Evolutionary conservation across 2,113 vertebrate species (phyloP), one percentile per base, ranked within the genome.

Genomic region (Limnothrissa miodon): DNA sequence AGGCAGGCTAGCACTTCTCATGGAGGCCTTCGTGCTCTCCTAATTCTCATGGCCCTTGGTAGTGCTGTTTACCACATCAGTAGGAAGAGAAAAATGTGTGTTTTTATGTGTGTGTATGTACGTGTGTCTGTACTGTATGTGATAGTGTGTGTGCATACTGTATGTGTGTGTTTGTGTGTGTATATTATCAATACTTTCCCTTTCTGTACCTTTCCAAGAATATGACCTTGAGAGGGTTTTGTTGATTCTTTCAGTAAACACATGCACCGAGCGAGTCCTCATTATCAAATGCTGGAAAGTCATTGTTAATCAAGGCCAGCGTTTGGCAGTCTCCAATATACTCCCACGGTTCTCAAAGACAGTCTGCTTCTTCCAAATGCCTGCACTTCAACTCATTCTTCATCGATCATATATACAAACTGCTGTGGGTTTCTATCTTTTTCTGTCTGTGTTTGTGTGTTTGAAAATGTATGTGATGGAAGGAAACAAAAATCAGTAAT

Each of bases 301-400:
- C 66, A 36, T 33, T 17, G 25, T 10, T 74, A 74, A 74, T 0
- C 66, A 62, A 79, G 48, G 84, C 78, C 83, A 86, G 42, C 25
- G 17, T 66, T n/a, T 56, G 11, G 8, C 44, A 44, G 11, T 80
- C 44, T 48, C n/a, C 39, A 79, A 42, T 39, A 80, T 74, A 78
- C 87, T 89, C 86, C 84, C 88, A 85, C 85, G 88, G 79, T 89
- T 90, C 91, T 89, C 89, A 90, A 91, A 86, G 83, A 90, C 42
- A 84, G 83, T 53, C 29, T 21, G 78, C 85, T 89, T 90, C 88
- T 87, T 86, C 89, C 84, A 81, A 53, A 84, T 80, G 81, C 87
- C 13, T 11, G 48, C 78, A 17, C 80, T 80, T 39, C 79, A 82
- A 19, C n/a, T 33, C 29, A 80, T 80, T 48, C 81, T 53, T 21